phyloP scores from a whole-genome alignment of 2,797 vertebrate species.

The Malacoraja senta region DNA sequence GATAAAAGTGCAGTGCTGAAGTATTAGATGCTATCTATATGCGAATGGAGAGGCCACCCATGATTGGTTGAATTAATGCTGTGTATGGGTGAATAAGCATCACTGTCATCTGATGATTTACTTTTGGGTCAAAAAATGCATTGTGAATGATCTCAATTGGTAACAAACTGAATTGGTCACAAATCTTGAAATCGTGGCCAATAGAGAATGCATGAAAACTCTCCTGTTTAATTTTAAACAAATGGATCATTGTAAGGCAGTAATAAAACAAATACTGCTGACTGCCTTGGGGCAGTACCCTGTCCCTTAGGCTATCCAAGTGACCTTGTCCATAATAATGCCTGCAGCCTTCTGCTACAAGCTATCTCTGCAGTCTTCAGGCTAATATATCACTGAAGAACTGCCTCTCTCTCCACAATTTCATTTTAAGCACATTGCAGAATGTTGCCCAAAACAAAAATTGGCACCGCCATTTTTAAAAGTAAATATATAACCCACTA shows the following conservation, averaged over 20 bases:
- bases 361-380: neutral
- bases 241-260: neutral
- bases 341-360: neutral
- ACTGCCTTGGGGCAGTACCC: neutral
- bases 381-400: neutral
- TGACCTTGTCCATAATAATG: constrained; percentile 20
- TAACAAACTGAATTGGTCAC: neutral
- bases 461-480: neutral
- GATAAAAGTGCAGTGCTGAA: neutral
- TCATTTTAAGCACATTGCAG: neutral
- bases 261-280: neutral
- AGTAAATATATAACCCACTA: too few species aligned
- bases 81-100: neutral
- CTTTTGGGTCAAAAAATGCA: neutral
- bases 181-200: neutral
- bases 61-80: neutral
- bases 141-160: neutral
- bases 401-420: neutral
- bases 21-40: neutral
- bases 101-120: neutral
- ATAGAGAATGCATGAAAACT: neutral
- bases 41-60: neutral
- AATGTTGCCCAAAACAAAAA: neutral
- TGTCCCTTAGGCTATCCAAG: neutral
- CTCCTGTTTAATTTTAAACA: neutral